Evolutionary conservation across 2,113 vertebrate species (phyloP).

Genomic region (Albula goreensis): DNA sequence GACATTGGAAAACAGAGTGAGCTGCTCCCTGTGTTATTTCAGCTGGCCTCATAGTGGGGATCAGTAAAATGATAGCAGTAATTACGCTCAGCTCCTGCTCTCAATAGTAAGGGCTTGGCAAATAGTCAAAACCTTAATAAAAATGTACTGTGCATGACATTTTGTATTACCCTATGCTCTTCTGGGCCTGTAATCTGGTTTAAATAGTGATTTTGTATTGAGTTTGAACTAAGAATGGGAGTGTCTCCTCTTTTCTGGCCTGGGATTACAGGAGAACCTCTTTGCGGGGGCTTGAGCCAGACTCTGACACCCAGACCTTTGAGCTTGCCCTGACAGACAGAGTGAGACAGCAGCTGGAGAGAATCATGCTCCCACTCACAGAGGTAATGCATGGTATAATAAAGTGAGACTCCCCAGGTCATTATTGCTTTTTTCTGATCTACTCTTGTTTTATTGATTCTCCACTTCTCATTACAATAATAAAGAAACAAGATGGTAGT

Average conservation of each 20-base stretch:
- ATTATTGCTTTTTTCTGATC: too few species aligned
- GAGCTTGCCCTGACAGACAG: background rate
- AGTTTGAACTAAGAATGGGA: background rate
- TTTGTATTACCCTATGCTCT: background rate
- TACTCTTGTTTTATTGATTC: too few species aligned
- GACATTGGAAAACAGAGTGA: background rate
- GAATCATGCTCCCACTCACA: background rate
- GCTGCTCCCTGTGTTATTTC: conserved; percentile 44
- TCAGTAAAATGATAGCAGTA: conserved; percentile 11
- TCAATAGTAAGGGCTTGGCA: background rate
- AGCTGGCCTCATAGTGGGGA: conserved; percentile 42
- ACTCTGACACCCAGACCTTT: conserved; percentile 49
- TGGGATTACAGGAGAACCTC: conserved; percentile 49
- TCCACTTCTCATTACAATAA: too few species aligned
- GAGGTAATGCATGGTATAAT: background rate
- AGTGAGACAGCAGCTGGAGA: background rate
- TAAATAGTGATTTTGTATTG: background rate
- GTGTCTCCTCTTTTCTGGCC: background rate
- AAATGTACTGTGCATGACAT: background rate
- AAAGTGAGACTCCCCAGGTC: too few species aligned
- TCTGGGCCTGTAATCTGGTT: background rate
- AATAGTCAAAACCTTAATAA: background rate
- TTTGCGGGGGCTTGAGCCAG: conserved; percentile 44
- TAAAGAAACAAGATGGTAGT: too few species aligned
- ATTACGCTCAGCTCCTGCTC: conserved; percentile 8